These are phyloP conservation scores for Meta bourneti DNA, from an alignment of 2,888 invertebrate species.

Conservation along the genomic window DNA sequence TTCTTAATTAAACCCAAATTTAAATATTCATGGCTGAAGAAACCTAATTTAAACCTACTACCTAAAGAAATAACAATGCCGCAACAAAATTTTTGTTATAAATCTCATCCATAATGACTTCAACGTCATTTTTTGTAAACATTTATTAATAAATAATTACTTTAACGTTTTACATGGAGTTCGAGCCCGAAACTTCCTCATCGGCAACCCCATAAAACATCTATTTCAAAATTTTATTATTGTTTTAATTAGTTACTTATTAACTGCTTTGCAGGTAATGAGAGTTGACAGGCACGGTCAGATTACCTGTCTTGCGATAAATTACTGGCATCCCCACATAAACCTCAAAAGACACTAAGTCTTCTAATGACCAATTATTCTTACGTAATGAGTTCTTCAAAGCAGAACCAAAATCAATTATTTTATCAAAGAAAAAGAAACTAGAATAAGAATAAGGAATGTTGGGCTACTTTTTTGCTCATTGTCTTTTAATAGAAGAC, in stretches of 20 bases:
- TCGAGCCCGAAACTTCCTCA: not conserved
- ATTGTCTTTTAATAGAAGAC: not conserved
- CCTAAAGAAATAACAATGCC: no score
- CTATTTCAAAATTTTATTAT: not conserved
- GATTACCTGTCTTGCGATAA: constrained; percentile 4
- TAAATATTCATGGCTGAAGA: no score
- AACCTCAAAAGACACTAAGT: constrained; percentile 22
- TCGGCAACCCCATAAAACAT: not conserved
- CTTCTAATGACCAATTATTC: constrained; percentile 34
- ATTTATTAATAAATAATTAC: not conserved
- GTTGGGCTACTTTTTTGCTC: not conserved
- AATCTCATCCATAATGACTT: not conserved
- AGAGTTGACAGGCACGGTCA: not conserved
- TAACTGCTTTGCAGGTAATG: not conserved
- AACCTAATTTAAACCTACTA: no score
- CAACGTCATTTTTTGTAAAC: not conserved
- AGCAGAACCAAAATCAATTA: constrained; percentile 28
- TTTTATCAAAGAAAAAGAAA: constrained; percentile 4
- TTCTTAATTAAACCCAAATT: no score
- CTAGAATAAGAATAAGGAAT: not conserved
- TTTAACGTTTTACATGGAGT: not conserved
- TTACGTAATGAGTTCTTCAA: constrained; percentile 14
- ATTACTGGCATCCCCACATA: not conserved
- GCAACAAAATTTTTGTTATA: not conserved
- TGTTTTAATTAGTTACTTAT: not conserved